Base-by-base conservation (phyloP, 1,140 invertebrate species). In the Helicorthomorpha holstii region DNA sequence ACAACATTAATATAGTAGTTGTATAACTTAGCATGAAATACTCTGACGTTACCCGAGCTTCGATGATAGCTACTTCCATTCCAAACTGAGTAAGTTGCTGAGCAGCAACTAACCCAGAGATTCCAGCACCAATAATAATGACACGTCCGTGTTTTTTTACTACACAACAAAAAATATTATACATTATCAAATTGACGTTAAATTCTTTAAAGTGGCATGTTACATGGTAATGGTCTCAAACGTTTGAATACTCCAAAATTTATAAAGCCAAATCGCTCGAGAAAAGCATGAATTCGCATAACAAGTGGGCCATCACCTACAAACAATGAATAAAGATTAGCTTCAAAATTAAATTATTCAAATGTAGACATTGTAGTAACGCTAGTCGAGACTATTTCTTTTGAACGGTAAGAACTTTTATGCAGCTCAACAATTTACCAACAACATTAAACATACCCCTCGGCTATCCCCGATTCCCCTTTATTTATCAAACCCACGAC, bases 211-310 rank as follows among this genome's bases (percentile, higher is more conserved):
- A 27, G 3, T 29, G 27, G 7, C 7, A 21, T 14, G 7, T 24
- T 56, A 58, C 57, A 27, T 21, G 57, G 55, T 1, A 68, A 50
- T 26, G 68, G 67, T 64, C 85, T 86, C 1, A 88, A 63, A 49
- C 87, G 72, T 66, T 94, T 91, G 65, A 91, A 98, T 23, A 97
- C 81, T 0, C 95, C 95, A 77, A 93, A 98, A 71, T 99, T 99
- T 47, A 99, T 96, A 60, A 89, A 94, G 4, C 94, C 92, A 70
- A 97, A 89, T 53, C 95, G 75, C 62, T 98, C 88, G 7, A 99
- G 71, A 67, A 90, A 98, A 1, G 85, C 81, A 72, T 93, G 89
- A 48, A 93, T 78, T 58, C 92, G 74, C 60, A 79, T 75, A 2
- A 95, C 76, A 1, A 98, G 66, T 4, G 78, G 75, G 24, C 77